Evolutionary conservation across 53 echinoderm and acorn worm species (phyloP).

Genomic region (Pentamera pediparva): DNA sequence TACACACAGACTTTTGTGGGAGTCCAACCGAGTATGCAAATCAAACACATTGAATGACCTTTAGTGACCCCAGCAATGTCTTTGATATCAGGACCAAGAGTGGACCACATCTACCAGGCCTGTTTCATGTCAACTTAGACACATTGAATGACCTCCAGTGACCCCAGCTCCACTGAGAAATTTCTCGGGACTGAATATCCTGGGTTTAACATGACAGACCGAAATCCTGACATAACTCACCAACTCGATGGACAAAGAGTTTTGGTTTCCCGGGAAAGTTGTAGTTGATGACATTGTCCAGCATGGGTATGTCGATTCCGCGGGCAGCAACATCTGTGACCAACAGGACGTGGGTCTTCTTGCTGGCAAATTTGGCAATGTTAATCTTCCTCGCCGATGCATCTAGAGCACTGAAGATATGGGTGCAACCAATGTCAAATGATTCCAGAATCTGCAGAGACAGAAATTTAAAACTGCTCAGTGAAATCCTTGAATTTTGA

Average conservation of each 20-base stretch:
- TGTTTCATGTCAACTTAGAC: too few species aligned
- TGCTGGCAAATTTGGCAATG: constrained; percentile 84
- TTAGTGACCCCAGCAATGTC: too few species aligned
- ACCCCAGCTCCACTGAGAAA: too few species aligned
- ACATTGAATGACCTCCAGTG: too few species aligned
- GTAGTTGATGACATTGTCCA: constrained; percentile 91
- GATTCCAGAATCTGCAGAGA: constrained; percentile 45
- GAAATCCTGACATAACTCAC: constrained; percentile 69
- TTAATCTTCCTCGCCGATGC: constrained; percentile 94
- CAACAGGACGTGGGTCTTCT: constrained; percentile 84
- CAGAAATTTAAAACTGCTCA: background rate
- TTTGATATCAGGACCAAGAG: too few species aligned
- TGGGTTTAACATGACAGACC: too few species aligned
- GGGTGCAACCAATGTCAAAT: constrained; percentile 69
- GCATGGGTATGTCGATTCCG: constrained; percentile 96
- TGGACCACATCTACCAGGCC: too few species aligned
- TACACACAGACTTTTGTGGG: too few species aligned
- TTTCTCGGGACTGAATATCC: too few species aligned
- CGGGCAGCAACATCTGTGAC: constrained; percentile 96
- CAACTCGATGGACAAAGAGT: constrained; percentile 93
- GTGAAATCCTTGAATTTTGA: too few species aligned
- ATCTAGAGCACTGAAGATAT: constrained; percentile 89
- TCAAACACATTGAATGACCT: too few species aligned
- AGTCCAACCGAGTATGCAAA: too few species aligned
- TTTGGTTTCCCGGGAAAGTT: constrained; percentile 97